phyloP scores from a whole-genome alignment of 2,888 invertebrate genomes.

The Limenitis camilla region DNA sequence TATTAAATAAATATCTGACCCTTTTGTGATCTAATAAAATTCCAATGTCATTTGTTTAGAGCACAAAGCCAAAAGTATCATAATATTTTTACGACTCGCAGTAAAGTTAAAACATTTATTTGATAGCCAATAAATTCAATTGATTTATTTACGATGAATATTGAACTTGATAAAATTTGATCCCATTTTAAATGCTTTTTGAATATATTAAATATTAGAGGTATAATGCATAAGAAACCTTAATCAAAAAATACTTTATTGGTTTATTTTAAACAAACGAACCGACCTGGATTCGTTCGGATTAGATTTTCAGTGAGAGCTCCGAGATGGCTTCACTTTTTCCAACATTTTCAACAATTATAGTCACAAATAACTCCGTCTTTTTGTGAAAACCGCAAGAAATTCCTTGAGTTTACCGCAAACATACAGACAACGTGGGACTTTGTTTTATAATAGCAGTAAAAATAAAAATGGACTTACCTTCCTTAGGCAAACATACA shows the following conservation, averaged over 20 bases:
- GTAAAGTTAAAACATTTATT: constrained; percentile 12
- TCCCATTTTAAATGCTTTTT: background rate
- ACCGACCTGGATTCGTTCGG: too few relatives aligned
- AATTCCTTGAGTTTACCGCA: too few relatives aligned
- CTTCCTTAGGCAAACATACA: constrained; percentile 82
- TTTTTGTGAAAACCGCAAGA: too few relatives aligned
- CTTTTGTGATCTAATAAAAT: constrained; percentile 4
- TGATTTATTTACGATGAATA: constrained; percentile 8
- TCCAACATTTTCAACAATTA: too few relatives aligned
- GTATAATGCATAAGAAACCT: too few relatives aligned
- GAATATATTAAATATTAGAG: background rate
- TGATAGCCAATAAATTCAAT: constrained; percentile 14
- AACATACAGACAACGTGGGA: background rate
- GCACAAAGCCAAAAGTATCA: constrained; percentile 4
- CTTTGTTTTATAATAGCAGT: background rate
- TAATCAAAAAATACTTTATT: too few relatives aligned
- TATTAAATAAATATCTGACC: background rate
- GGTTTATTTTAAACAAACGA: too few relatives aligned
- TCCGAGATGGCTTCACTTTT: too few relatives aligned
- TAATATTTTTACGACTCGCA: constrained; percentile 12
- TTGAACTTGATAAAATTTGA: constrained; percentile 6
- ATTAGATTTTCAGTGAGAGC: too few relatives aligned
- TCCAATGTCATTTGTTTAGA: constrained; percentile 8
- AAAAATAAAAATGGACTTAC: constrained; percentile 11
- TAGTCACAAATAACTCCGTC: too few relatives aligned